Conservation (phyloP, 2,888 invertebrate species). For the Drosophila acutilabella region DNA sequence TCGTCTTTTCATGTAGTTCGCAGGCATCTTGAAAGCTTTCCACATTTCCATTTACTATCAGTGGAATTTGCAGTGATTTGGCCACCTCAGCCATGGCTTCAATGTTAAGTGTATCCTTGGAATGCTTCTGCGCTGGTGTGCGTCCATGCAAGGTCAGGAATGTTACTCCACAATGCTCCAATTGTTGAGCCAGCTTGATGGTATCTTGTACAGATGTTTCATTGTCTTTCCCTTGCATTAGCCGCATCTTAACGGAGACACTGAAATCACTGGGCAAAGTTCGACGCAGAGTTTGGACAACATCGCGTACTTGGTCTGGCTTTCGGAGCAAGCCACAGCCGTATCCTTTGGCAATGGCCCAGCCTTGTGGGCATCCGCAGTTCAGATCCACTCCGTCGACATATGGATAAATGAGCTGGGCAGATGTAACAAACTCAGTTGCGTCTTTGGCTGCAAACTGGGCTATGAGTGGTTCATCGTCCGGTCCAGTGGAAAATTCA, state of each 20-base stretch:
- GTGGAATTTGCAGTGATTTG: conserved; percentile 89
- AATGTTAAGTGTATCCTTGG: conserved; percentile 89
- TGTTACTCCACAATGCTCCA: conserved; percentile 94
- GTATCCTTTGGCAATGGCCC: conserved; percentile 96
- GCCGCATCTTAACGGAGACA: conserved; percentile 96
- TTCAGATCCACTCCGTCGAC: conserved; percentile 97
- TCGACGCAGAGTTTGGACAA: conserved; percentile 91
- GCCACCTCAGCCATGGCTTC: conserved; percentile 90
- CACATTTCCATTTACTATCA: conserved; percentile 97
- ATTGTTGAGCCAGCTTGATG: conserved; percentile 91
- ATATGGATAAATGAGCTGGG: conserved; percentile 93
- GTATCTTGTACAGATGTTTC: conserved; percentile 86
- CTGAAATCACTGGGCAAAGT: conserved; percentile 90
- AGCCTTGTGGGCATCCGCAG: conserved; percentile 98
- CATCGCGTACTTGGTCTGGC: conserved; percentile 93
- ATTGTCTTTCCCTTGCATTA: conserved; percentile 83
- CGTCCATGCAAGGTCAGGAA: conserved; percentile 97
- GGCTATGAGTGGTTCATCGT: conserved; percentile 94
- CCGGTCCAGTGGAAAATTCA: conserved; percentile 92
- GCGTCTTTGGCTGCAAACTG: conserved; percentile 97
- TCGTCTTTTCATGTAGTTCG: conserved; percentile 88
- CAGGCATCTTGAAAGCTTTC: conserved; percentile 90
- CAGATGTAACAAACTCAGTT: conserved; percentile 93
- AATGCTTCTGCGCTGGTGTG: conserved; percentile 91
- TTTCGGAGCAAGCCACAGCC: conserved; percentile 93